A percentile compares a stretch with the other conserved stretches of the same genome.
Evolutionary conservation across 2,888 invertebrate species (phyloP).

Genomic region (Ommatoiulus sabulosus): DNA sequence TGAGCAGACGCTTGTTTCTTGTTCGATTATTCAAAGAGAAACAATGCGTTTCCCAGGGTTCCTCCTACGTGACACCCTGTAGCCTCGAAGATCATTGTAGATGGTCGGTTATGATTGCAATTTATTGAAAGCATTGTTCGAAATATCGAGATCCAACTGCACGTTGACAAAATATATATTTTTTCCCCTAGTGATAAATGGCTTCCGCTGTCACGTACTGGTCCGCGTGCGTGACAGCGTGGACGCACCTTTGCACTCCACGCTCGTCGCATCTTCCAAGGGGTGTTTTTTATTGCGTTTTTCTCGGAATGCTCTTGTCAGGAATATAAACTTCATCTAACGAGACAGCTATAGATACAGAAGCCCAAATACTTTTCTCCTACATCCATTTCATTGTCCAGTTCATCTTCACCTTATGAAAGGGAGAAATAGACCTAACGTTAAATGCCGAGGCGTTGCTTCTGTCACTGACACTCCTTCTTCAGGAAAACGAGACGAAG

Average conservation of each 20-base stretch:
- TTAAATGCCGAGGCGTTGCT: neutral
- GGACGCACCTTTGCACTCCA: neutral
- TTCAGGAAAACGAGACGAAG: neutral
- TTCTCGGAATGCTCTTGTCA: neutral
- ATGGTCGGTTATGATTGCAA: neutral
- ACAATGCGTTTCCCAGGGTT: too few species aligned
- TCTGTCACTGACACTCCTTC: neutral
- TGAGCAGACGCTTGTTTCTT: too few species aligned
- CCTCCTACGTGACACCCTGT: too few species aligned
- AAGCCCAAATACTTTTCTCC: neutral
- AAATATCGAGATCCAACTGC: neutral
- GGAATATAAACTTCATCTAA: conserved; percentile 32
- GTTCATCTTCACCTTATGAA: neutral
- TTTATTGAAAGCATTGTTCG: neutral
- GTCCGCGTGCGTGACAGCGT: neutral
- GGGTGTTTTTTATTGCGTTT: neutral
- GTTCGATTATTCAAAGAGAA: too few species aligned
- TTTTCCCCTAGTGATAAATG: neutral
- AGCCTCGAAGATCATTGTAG: too few species aligned
- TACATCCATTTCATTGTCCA: neutral
- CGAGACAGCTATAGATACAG: neutral
- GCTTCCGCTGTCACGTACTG: neutral
- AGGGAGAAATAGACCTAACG: neutral
- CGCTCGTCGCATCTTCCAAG: neutral
- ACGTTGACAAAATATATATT: neutral